A percentile compares a stretch with the other conserved stretches of the same genome.
phyloP scores from a whole-genome alignment of 2,888 invertebrate species.

The Calliphora vomitoria region DNA sequence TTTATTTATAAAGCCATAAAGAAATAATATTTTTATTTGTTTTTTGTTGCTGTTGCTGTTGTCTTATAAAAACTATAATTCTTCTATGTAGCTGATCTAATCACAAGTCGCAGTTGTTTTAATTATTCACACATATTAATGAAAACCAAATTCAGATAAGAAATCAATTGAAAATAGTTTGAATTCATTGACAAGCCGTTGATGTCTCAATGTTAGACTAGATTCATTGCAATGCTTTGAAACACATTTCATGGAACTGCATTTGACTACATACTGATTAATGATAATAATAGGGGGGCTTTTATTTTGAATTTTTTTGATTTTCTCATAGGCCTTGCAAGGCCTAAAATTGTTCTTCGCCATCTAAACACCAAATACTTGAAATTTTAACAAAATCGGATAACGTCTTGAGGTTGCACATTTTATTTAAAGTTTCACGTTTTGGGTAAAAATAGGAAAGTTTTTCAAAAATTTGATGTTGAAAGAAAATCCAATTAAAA shows the following conservation, averaged over 20 bases:
- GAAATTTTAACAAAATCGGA: too few species aligned
- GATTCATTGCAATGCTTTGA: conserved; percentile 22
- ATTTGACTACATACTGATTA: neutral
- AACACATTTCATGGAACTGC: conserved; percentile 21
- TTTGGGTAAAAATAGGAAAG: too few species aligned
- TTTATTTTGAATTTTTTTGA: too few species aligned
- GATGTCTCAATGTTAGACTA: conserved; percentile 51
- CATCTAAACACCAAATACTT: too few species aligned
- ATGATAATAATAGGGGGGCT: too few species aligned
- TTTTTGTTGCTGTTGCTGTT: conserved; percentile 11
- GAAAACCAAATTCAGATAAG: conserved; percentile 44
- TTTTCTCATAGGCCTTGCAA: too few species aligned
- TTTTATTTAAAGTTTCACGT: too few species aligned
- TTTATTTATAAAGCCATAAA: conserved; percentile 25
- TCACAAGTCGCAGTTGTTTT: conserved; percentile 19
- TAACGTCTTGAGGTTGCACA: too few species aligned
- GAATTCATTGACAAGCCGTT: conserved; percentile 27
- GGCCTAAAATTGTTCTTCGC: too few species aligned
- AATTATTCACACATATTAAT: conserved; percentile 21
- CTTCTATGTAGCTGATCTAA: conserved; percentile 32
- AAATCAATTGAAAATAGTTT: conserved; percentile 52
- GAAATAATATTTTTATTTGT: conserved; percentile 1
- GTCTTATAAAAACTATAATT: conserved; percentile 8
- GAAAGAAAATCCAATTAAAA: too few species aligned
- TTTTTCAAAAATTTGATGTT: too few species aligned